Conservation (phyloP, 2,888 invertebrate species). For the Nephrotoma flavescens region DNA sequence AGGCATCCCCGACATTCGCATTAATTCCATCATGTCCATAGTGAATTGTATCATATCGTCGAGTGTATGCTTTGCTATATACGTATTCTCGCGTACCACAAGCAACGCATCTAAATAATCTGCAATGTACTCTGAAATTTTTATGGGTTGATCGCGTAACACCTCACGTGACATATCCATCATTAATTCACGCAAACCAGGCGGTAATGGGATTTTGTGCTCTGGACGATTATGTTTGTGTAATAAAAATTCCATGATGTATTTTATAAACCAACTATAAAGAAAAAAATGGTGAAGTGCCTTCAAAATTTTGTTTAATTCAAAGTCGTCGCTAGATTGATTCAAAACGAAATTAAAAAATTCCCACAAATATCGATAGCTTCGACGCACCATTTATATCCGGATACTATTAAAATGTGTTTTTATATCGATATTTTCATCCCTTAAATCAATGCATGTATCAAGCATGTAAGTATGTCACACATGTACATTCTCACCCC, state of each 20-base stretch:
- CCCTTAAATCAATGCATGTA: neutral
- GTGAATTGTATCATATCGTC: slow-evolving; percentile 1
- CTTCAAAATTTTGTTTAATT: neutral
- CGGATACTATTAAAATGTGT: neutral
- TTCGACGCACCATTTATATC: neutral
- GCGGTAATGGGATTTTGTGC: slow-evolving; percentile 31
- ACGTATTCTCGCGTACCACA: slow-evolving; percentile 36
- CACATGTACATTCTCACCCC: neutral
- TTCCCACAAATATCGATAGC: neutral
- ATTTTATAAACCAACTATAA: neutral
- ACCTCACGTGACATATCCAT: slow-evolving; percentile 53
- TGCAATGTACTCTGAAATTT: slow-evolving; percentile 43
- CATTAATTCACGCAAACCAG: slow-evolving; percentile 48
- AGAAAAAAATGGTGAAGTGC: neutral
- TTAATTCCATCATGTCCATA: neutral
- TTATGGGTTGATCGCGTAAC: slow-evolving; percentile 39
- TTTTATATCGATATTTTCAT: neutral
- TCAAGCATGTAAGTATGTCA: neutral
- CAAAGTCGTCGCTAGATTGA: neutral
- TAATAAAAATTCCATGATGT: slow-evolving; percentile 4
- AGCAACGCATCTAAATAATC: slow-evolving; percentile 45
- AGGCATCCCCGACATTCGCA: neutral
- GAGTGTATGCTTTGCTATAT: neutral
- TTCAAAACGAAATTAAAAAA: neutral
- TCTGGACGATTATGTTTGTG: neutral